Evolutionary conservation across 1,140 invertebrate species (phyloP).

Genomic region (Ctenoplectra terminalis): DNA sequence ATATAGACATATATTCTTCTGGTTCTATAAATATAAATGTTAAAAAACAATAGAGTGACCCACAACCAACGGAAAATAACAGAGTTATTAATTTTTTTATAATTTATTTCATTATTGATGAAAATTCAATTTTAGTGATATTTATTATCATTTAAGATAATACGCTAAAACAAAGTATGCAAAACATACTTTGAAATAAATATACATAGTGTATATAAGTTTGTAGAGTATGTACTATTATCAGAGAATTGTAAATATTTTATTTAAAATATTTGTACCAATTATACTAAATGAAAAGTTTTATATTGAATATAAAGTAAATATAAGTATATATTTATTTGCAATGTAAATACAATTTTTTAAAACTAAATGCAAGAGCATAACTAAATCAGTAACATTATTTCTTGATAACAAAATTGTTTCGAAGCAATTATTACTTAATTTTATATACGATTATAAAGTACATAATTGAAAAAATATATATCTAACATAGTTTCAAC

Average conservation of each 20-base stretch:
- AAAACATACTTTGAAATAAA: too few species aligned
- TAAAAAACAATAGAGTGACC: neutral
- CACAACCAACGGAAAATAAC: neutral
- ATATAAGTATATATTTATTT: neutral
- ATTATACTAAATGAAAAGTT: too few species aligned
- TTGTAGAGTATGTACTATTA: too few species aligned
- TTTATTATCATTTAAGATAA: too few species aligned
- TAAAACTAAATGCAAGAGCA: too few species aligned
- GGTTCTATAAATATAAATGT: neutral
- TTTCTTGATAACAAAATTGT: conserved; percentile 5
- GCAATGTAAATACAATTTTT: neutral
- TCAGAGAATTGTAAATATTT: conserved; percentile 7
- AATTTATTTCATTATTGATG: neutral
- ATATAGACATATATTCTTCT: neutral
- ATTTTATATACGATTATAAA: neutral
- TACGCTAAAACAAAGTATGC: too few species aligned
- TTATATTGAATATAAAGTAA: neutral
- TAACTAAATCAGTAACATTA: too few species aligned
- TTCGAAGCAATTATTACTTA: too few species aligned
- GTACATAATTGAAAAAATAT: neutral
- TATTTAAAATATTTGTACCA: conserved; percentile 2
- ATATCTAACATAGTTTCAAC: neutral
- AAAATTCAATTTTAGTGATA: too few species aligned
- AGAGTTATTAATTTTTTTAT: neutral
- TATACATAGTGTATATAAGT: neutral